These are phyloP conservation scores for Drosophila mayaguana DNA, from an alignment of 2,888 invertebrate genomes.

Conservation along the genomic window DNA sequence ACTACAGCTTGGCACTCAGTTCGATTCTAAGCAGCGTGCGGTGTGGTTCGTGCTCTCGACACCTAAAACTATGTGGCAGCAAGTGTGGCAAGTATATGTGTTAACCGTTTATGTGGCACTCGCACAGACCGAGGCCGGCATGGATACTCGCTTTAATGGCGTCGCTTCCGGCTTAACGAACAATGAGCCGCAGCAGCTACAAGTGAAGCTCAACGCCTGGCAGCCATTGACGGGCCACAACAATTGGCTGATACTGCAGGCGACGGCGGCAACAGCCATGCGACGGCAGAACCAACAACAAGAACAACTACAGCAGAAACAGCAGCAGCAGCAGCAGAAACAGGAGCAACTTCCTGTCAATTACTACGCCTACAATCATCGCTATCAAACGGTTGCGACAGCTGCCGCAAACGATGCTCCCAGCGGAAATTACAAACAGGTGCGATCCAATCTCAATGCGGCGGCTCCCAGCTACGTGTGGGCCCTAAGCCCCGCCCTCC, in stretches of 20 bases:
- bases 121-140: slow-evolving; percentile 27
- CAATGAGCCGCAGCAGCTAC: slow-evolving; percentile 41
- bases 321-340: neutral
- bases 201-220: slow-evolving; percentile 70
- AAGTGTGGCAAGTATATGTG: slow-evolving; percentile 35
- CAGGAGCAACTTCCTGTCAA: slow-evolving; percentile 68
- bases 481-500: slow-evolving; percentile 65
- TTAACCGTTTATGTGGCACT: slow-evolving; percentile 49
- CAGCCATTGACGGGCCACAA: slow-evolving; percentile 67
- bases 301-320: neutral
- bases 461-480: slow-evolving; percentile 62
- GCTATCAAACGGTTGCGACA: slow-evolving; percentile 49
- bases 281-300: slow-evolving; percentile 28
- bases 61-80: slow-evolving; percentile 46
- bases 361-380: slow-evolving; percentile 79
- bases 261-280: slow-evolving; percentile 62
- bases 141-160: slow-evolving; percentile 55
- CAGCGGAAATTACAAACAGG: slow-evolving; percentile 77
- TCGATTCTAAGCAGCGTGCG: slow-evolving; percentile 64
- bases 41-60: slow-evolving; percentile 38
- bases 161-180: slow-evolving; percentile 48
- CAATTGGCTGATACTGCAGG: slow-evolving; percentile 78
- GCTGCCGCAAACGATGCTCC: slow-evolving; percentile 12
- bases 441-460: slow-evolving; percentile 40
- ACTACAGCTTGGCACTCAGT: slow-evolving; percentile 56